phyloP scores from a whole-genome alignment of 2,113 vertebrate genomes.

The Indri indri region DNA sequence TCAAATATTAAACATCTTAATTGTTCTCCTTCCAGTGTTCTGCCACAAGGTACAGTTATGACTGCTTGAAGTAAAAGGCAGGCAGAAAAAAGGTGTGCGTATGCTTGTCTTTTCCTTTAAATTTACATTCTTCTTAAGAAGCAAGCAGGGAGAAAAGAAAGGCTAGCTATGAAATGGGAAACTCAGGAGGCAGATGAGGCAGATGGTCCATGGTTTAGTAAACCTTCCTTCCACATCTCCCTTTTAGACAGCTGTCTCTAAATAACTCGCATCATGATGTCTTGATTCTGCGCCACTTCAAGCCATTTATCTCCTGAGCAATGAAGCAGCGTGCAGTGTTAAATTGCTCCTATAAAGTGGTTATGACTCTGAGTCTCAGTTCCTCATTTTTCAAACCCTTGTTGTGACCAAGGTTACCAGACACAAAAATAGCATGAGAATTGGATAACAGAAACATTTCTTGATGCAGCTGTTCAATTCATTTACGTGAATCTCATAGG shows the following conservation, averaged over 20 bases:
- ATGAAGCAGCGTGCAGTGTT: background rate
- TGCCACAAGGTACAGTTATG: background rate
- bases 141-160: background rate
- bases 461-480: background rate
- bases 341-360: constrained; percentile 10
- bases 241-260: background rate
- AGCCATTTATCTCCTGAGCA: background rate
- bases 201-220: background rate
- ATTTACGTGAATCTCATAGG: background rate
- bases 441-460: constrained; percentile 34
- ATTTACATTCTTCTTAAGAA: background rate
- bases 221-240: background rate
- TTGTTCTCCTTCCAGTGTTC: background rate
- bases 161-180: background rate
- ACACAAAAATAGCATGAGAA: background rate
- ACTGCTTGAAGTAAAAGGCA: background rate
- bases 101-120: background rate
- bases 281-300: background rate
- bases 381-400: constrained; percentile 65
- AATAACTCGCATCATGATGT: background rate
- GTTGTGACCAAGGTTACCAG: constrained; percentile 34
- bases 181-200: background rate
- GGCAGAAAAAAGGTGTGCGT: background rate
- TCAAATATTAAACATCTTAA: background rate
- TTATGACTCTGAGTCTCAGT: constrained; percentile 50